phyloP scores from a whole-genome alignment of 1,140 invertebrate genomes.

The Nasonia giraulti region DNA sequence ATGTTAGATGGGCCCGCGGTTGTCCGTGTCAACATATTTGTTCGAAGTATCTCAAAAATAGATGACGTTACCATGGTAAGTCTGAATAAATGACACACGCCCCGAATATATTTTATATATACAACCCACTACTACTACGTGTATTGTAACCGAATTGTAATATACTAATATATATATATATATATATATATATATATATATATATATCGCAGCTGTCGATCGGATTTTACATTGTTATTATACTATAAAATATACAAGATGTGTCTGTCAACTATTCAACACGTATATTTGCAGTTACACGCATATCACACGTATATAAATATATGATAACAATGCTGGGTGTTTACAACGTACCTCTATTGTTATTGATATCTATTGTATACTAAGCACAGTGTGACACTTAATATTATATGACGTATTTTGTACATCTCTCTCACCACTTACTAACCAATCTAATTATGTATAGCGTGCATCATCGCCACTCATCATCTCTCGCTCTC shows the following conservation, averaged over 20 bases:
- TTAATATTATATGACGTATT: not conserved
- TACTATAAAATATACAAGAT: not conserved
- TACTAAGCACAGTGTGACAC: slow-evolving; percentile 12
- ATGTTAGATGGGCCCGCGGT: slow-evolving; percentile 90
- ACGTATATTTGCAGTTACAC: slow-evolving; percentile 48
- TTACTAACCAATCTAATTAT: not conserved
- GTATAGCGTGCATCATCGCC: not conserved
- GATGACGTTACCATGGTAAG: slow-evolving; percentile 99
- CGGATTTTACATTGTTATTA: no score
- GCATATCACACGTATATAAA: slow-evolving; percentile 48
- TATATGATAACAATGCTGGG: slow-evolving; percentile 43
- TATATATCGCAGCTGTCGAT: not conserved
- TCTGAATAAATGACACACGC: slow-evolving; percentile 66
- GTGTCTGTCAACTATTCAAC: not conserved
- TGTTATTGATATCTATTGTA: slow-evolving; percentile 43
- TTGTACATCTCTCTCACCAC: slow-evolving; percentile 1
- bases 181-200: not conserved
- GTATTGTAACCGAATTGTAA: no score
- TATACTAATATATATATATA: not conserved
- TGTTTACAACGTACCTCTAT: slow-evolving; percentile 54
- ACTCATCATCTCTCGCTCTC: not conserved
- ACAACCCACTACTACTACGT: no score
- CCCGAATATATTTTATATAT: not conserved
- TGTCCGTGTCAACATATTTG: slow-evolving; percentile 96
- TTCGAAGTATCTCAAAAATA: slow-evolving; percentile 98